Conservation (phyloP, 2,797 vertebrate species). For the Hippoglossus hippoglossus region DNA sequence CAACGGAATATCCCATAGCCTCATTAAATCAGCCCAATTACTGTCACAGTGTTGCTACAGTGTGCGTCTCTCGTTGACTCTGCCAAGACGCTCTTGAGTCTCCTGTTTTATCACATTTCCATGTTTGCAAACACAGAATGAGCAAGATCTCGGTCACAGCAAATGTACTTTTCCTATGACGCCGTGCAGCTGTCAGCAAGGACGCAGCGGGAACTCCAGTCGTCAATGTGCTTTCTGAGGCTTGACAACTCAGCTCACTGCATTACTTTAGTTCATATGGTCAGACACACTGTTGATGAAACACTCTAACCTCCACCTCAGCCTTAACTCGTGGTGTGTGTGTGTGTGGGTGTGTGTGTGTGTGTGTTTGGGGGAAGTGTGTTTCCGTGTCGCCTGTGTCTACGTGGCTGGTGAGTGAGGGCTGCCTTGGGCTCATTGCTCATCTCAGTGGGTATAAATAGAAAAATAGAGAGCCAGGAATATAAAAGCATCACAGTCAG, state of each 20-base stretch:
- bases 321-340: constrained; percentile 43
- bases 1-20: background rate
- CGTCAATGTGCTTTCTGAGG: constrained; percentile 37
- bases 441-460: constrained; percentile 80
- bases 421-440: constrained; percentile 74
- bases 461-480: constrained; percentile 71
- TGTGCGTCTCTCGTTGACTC: constrained; percentile 10
- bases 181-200: constrained; percentile 38
- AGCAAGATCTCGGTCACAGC: constrained; percentile 17
- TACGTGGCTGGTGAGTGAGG: constrained; percentile 57
- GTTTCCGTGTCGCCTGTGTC: constrained; percentile 50
- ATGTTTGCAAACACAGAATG: constrained; percentile 32
- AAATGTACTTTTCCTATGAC: constrained; percentile 34
- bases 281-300: constrained; percentile 64
- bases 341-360: constrained; percentile 19
- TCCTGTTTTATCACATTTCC: constrained; percentile 23
- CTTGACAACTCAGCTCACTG: constrained; percentile 55
- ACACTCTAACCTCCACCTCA: constrained; percentile 64
- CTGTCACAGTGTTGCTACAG: constrained; percentile 1
- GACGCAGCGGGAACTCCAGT: constrained; percentile 46
- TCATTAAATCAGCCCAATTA: constrained; percentile 26
- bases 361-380: constrained; percentile 49
- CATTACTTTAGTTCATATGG: constrained; percentile 62
- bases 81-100: background rate
- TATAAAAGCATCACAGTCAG: constrained; percentile 58